These are phyloP conservation scores for Ormyrus nitidulus DNA, from an alignment of 2,888 invertebrate species.

Conservation along the genomic window DNA sequence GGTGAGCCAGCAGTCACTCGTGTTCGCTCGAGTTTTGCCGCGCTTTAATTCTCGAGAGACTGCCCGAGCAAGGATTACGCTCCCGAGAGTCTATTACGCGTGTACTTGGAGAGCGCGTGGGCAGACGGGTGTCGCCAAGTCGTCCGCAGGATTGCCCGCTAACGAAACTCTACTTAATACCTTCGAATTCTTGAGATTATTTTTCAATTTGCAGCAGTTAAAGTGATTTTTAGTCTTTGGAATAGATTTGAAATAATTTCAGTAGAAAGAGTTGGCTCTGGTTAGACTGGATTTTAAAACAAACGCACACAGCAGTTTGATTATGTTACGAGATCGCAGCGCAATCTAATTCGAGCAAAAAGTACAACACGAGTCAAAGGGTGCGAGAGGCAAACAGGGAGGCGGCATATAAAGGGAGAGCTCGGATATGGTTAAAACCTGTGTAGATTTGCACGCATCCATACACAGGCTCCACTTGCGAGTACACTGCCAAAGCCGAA, in stretches of 20 bases:
- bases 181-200: too few relatives aligned
- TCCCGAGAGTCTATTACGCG: constrained; percentile 13
- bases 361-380: not conserved
- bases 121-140: not conserved
- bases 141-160: not conserved
- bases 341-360: too few relatives aligned
- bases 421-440: constrained; percentile 39
- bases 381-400: not conserved
- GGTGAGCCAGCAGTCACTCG: constrained; percentile 62
- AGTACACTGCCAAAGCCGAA: constrained; percentile 50
- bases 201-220: too few relatives aligned
- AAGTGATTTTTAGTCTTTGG: too few relatives aligned
- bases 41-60: constrained; percentile 40
- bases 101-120: too few relatives aligned
- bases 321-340: too few relatives aligned
- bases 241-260: too few relatives aligned
- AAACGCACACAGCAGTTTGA: too few relatives aligned
- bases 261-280: too few relatives aligned
- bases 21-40: constrained; percentile 57
- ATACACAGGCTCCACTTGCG: not conserved
- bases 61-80: constrained; percentile 20
- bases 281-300: too few relatives aligned
- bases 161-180: constrained; percentile 12
- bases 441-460: constrained; percentile 25
- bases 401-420: not conserved